Base-by-base conservation (phyloP, 2,797 vertebrate species). In the Enteromius anoplus region DNA sequence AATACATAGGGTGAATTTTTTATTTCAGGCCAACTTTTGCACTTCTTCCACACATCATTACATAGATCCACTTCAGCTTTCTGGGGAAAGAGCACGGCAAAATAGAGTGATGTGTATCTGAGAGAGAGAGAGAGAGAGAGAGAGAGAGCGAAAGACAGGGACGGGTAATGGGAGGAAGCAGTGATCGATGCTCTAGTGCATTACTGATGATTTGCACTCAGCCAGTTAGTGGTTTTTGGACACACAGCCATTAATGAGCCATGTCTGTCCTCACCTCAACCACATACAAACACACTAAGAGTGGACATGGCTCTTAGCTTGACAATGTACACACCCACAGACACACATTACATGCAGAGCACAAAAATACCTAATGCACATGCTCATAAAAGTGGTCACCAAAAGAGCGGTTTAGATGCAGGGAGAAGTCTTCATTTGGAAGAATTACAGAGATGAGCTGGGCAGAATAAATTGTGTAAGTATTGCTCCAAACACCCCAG, bases 391-490 rank as follows among this genome's bases (percentile, higher is more conserved):
- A 32, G 37, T 51, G 14, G 19, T 8, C 75, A 14, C 42, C 1
- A 49, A 55, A 70, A 68, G 62, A 65, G 65, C 37, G 7, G 55
- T 66, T 72, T 69, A 79, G 23, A 71, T 68, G 62, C 29, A 17
- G 68, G 75, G 32, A 76, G 73, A 75, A 81, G 75, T 14, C 26
- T 86, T 79, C 14, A 81, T 86, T 86, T 78, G 37, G 37, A 81
- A 68, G 82, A 76, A 68, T 69, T 19, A 66, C n/a, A 79, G 17
- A 80, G 65, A 78, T 37, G 82, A 76, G 65, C 80, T 60, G 65
- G 83, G 78, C 85, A 84, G 82, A 84, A 82, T 80, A 58, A 86
- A 85, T 85, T 86, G 86, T 87, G 76, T 89, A 86, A 89, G 86
- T 70, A 82, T 66, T 75, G 53, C 77, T 87, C 77, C 84, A 64